Conservation (phyloP, 2,888 invertebrate species). For the Rhagonycha fulva region DNA sequence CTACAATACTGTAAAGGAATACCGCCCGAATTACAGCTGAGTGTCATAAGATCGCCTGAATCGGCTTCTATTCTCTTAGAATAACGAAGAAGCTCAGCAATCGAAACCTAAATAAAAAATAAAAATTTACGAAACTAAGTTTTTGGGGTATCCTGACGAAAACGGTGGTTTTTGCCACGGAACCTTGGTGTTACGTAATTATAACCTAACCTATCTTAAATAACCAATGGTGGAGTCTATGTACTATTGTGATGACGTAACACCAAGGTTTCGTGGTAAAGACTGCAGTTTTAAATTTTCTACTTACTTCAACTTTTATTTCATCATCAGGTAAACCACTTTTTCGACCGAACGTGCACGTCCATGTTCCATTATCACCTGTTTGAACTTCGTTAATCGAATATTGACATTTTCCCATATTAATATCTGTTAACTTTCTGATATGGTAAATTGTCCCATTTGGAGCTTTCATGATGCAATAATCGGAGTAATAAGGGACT, state of each 20-base stretch:
- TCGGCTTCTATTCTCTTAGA: conserved; percentile 1
- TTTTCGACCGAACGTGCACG: conserved; percentile 21
- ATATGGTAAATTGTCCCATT: conserved; percentile 19
- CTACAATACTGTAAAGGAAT: conserved; percentile 15
- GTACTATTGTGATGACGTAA: too few species aligned
- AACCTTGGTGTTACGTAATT: too few species aligned
- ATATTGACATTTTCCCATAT: conserved; percentile 21
- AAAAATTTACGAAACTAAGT: neutral
- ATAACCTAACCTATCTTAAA: too few species aligned
- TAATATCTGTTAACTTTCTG: neutral
- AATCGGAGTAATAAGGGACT: conserved; percentile 24
- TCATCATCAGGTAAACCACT: conserved; percentile 20
- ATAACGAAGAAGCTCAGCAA: conserved; percentile 1
- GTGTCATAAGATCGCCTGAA: conserved; percentile 2
- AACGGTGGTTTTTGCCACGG: too few species aligned
- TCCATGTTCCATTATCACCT: conserved; percentile 29
- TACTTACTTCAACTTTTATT: conserved; percentile 22
- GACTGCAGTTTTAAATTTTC: too few species aligned
- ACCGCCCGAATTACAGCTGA: conserved; percentile 12
- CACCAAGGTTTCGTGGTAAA: too few species aligned
- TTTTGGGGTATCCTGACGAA: too few species aligned
- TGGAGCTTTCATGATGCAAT: conserved; percentile 25
- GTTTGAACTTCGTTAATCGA: neutral
- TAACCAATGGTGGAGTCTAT: too few species aligned
- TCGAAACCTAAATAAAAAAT: neutral